phyloP scores from a whole-genome alignment of 1,140 invertebrate species.

The Cotesia typhae region DNA sequence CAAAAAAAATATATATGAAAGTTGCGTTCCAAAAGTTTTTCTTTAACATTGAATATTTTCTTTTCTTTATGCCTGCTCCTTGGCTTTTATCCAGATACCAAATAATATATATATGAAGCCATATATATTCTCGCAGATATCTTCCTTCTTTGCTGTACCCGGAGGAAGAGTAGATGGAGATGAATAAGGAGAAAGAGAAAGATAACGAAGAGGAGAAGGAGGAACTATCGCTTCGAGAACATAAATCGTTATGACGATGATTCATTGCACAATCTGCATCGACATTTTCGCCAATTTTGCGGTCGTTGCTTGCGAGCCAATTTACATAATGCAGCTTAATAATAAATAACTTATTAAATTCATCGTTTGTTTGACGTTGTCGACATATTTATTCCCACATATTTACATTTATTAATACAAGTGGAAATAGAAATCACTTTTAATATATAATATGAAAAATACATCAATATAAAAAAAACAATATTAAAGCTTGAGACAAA shows the following conservation, averaged over 20 bases:
- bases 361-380: background rate
- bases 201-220: background rate
- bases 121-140: background rate
- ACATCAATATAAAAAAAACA: background rate
- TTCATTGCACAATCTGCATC: slow-evolving; percentile 33
- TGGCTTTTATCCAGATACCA: too few relatives aligned
- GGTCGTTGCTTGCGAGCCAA: slow-evolving; percentile 33
- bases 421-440: too few relatives aligned
- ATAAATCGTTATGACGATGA: slow-evolving; percentile 33
- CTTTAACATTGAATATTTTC: background rate
- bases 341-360: slow-evolving; percentile 30
- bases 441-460: background rate
- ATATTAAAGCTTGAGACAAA: background rate
- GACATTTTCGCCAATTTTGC: slow-evolving; percentile 37
- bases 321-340: slow-evolving; percentile 31
- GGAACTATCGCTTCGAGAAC: slow-evolving; percentile 4
- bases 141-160: background rate
- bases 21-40: background rate
- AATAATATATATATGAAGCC: too few relatives aligned
- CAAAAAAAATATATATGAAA: background rate
- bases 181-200: background rate
- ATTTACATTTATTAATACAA: background rate
- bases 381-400: background rate
- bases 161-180: background rate
- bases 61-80: background rate